Base-by-base conservation (phyloP, 2,888 invertebrate genomes). In the Opisthograptis luteolata region DNA sequence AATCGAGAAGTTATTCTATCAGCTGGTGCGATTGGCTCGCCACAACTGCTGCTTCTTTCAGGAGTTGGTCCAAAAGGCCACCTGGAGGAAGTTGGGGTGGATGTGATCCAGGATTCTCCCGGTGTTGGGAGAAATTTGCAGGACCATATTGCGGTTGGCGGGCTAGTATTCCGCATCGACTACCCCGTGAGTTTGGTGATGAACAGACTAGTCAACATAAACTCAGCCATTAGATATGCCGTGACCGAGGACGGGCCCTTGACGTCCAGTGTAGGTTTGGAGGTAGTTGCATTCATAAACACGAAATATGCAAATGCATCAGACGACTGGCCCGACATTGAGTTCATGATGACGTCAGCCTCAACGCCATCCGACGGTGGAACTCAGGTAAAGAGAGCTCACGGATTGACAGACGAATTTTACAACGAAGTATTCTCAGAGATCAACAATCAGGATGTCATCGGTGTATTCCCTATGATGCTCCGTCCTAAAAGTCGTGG, bases 311-410 rank as follows among this genome's bases (percentile, higher is more conserved):
- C 96, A 0, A 97, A 97, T 73, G 91, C 94, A 42, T 92, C 94
- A 0, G 96, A 97, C 45, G 97, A 97, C 76, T 97, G 96, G 96
- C 97, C 97, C 0, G 97, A 97, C 71, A 96, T 97, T 55, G 96
- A 97, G 73, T 96, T 97, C 70, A 97, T 97, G 96, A 87, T 97
- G 83, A 95, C 96, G 0, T 95, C 96, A 15, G 93, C 95, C 0
- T 95, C 96, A 0, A 95, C 96, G 0, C 94, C 93, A 36, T 96
- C 96, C 0, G 97, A 97, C 69, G 96, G 96, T n/a, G 96, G 97
- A 0, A 93, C 94, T 0, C 94, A 95, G 75, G 94, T 95, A 0
- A 95, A 95, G 70, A 92, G 88, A 27, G 97, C 97, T 0, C 97
- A 97, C 67, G 95, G 97, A 0, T 83, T 97, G 1, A 93, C 94